phyloP scores from a whole-genome alignment of 2,113 vertebrate genomes.

The Tringa solitaria region DNA sequence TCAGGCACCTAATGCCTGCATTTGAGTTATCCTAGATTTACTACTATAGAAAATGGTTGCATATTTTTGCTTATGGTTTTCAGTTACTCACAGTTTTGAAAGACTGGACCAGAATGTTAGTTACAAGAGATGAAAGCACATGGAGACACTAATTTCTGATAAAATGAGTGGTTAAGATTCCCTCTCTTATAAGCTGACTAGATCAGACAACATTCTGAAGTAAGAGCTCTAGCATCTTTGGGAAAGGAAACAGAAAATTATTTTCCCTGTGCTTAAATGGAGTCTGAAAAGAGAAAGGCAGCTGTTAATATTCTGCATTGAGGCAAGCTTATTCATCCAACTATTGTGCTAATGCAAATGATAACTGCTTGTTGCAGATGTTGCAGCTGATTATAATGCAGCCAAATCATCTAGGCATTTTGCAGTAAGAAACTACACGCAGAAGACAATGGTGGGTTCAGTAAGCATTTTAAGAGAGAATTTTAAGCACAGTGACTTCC shows the following conservation, averaged over 20 bases:
- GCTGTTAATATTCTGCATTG: not conserved
- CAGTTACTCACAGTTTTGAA: not conserved
- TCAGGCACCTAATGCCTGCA: not conserved
- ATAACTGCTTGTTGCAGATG: slow-evolving; percentile 27
- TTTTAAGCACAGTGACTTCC: not conserved
- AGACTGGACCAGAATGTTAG: not conserved
- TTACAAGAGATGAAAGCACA: not conserved
- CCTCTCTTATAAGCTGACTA: not conserved
- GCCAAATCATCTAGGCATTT: not conserved
- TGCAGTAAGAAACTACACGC: not conserved
- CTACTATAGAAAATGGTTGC: not conserved
- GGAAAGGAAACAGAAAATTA: not conserved
- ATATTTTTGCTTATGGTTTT: not conserved
- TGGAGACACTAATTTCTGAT: not conserved
- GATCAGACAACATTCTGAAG: not conserved
- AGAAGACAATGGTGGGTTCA: not conserved
- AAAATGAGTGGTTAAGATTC: not conserved
- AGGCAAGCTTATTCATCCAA: not conserved
- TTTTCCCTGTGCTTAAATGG: not conserved
- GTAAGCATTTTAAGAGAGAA: not conserved
- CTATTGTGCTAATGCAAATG: slow-evolving; percentile 18
- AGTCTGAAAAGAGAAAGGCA: not conserved
- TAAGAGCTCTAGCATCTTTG: not conserved
- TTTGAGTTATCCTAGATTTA: not conserved
- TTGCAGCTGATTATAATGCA: not conserved